Percentiles rank a stretch among this genome's conserved stretches.
Conservation (phyloP, 2,888 invertebrate genomes). For the Eubasilissa splendida region DNA sequence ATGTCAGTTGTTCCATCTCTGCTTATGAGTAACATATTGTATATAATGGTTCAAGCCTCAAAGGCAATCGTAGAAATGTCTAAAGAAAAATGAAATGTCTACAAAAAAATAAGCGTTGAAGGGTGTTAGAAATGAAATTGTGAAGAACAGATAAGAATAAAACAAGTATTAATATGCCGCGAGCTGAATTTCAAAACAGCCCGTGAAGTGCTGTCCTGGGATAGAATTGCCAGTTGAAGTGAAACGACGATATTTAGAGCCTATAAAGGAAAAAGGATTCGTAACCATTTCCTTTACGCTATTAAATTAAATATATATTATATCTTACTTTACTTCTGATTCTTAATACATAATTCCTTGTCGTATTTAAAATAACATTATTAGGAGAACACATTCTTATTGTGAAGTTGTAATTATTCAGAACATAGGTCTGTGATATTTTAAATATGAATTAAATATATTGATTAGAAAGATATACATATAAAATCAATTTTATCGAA, state of each 20-base stretch:
- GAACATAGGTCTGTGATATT: too few species aligned
- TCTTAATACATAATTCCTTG: not conserved
- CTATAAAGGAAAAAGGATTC: not conserved
- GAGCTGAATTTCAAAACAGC: slow-evolving; percentile 23
- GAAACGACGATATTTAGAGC: not conserved
- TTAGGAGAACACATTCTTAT: too few species aligned
- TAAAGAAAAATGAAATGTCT: too few species aligned
- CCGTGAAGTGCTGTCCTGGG: not conserved
- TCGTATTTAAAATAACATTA: too few species aligned
- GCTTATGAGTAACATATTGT: too few species aligned
- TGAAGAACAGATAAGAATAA: slow-evolving; percentile 8
- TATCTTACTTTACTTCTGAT: not conserved
- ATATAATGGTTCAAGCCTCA: too few species aligned
- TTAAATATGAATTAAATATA: too few species aligned
- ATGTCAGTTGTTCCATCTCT: too few species aligned
- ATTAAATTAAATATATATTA: not conserved
- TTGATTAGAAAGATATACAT: too few species aligned
- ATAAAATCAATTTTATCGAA: too few species aligned
- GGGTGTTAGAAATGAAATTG: slow-evolving; percentile 2
- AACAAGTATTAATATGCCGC: not conserved
- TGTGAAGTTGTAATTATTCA: too few species aligned
- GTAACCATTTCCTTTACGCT: not conserved
- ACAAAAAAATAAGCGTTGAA: not conserved
- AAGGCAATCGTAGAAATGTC: too few species aligned
- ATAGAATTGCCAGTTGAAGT: not conserved